Percentiles rank a stretch among this genome's conserved stretches.
These are phyloP conservation scores for Drosophila pandora DNA, from an alignment of 1,140 invertebrate species.

Conservation along the genomic window DNA sequence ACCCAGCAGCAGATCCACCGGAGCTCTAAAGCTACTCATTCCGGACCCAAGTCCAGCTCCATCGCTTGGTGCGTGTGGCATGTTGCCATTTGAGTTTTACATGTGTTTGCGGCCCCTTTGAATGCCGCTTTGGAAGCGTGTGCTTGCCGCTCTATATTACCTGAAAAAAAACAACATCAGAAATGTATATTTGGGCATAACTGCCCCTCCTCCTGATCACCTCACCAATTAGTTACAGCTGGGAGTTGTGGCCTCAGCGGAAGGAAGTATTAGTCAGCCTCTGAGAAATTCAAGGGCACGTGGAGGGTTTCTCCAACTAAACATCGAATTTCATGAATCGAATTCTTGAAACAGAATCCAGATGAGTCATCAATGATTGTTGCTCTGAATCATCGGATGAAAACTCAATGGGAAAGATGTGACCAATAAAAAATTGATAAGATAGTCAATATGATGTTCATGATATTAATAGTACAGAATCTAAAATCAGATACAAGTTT, in stretches of 20 bases:
- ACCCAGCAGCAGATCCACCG: constrained; percentile 6
- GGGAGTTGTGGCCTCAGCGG: constrained; percentile 36
- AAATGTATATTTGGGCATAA: constrained; percentile 9
- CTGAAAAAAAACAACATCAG: constrained; percentile 12
- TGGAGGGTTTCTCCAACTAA: constrained; percentile 20
- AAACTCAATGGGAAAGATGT: not conserved
- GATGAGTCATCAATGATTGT: constrained; percentile 46
- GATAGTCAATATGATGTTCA: not conserved
- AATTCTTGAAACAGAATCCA: constrained; percentile 46
- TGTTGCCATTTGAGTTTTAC: constrained; percentile 81
- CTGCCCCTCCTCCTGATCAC: constrained; percentile 11
- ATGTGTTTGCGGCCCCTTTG: constrained; percentile 76
- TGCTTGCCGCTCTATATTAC: constrained; percentile 37
- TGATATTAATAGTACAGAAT: not conserved
- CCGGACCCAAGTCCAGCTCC: constrained; percentile 28
- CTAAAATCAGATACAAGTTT: not conserved
- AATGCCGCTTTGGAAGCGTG: constrained; percentile 56
- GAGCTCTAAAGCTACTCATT: constrained; percentile 21
- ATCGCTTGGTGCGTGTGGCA: constrained; percentile 71
- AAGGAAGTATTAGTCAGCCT: constrained; percentile 78
- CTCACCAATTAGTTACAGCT: constrained; percentile 69
- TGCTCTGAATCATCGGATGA: constrained; percentile 48
- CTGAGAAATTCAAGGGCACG: constrained; percentile 54
- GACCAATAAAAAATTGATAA: not conserved
- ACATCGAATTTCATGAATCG: constrained; percentile 57